phyloP scores from a whole-genome alignment of 2,797 vertebrate species.

The Thripadectes ignobilis region DNA sequence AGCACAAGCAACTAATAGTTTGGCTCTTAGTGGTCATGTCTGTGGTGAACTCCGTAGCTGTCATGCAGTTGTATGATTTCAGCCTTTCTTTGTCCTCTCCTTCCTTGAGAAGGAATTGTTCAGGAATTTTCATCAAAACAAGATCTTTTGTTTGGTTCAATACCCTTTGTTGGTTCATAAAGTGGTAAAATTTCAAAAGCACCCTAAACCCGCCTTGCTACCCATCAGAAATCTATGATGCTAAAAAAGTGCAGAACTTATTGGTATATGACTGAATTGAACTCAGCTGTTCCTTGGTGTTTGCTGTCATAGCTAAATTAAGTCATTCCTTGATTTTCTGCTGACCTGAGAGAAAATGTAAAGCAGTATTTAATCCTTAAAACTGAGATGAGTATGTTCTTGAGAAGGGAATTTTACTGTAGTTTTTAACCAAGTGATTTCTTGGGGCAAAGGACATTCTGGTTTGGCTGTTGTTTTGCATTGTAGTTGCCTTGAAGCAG shows the following conservation, averaged over 20 bases:
- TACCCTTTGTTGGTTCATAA: not conserved
- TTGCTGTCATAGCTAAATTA: not conserved
- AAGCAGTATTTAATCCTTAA: not conserved
- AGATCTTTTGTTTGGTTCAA: not conserved
- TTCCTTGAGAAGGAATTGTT: not conserved
- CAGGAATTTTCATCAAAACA: not conserved
- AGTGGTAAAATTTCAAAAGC: not conserved
- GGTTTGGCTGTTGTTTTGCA: not conserved
- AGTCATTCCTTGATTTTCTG: not conserved
- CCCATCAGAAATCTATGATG: not conserved
- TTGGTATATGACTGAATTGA: not conserved
- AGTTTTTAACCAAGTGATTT: not conserved
- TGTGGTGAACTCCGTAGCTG: not conserved
- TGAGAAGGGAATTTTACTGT: not conserved
- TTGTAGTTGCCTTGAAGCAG: not conserved
- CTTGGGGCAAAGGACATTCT: not conserved
- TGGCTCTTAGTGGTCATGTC: not conserved
- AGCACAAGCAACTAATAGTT: not conserved
- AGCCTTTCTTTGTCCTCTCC: not conserved
- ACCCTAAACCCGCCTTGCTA: not conserved
- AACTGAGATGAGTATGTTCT: not conserved
- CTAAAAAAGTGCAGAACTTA: not conserved
- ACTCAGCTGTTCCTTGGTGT: not conserved
- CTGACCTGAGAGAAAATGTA: not conserved
- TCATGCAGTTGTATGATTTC: not conserved